These are phyloP conservation scores for Eupelmus urozonus DNA, from an alignment of 2,888 invertebrate species.

Conservation along the genomic window DNA sequence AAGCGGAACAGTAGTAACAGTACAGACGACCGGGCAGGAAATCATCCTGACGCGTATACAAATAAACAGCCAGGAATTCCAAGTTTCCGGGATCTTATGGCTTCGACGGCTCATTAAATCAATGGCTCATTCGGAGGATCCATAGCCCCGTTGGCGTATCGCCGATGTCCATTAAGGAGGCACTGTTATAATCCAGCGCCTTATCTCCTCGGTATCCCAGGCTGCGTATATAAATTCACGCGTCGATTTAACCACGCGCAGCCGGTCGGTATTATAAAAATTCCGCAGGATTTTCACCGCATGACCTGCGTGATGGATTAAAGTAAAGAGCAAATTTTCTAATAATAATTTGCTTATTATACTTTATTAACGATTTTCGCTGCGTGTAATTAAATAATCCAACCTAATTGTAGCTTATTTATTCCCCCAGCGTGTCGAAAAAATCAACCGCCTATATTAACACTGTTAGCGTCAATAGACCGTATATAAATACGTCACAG, in stretches of 20 bases:
- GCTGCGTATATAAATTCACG: conserved; percentile 17
- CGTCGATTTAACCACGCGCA: not conserved
- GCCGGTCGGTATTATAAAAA: not conserved
- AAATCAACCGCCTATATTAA: too few species aligned
- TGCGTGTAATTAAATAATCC: too few species aligned
- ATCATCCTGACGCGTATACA: not conserved
- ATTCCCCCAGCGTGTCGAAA: too few species aligned
- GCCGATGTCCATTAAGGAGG: conserved; percentile 19
- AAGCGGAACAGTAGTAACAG: too few species aligned
- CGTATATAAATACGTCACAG: too few species aligned
- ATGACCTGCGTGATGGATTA: too few species aligned
- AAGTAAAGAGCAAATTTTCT: too few species aligned
- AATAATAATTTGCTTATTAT: too few species aligned
- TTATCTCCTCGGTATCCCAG: conserved; percentile 12
- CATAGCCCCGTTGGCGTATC: not conserved
- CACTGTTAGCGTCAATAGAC: too few species aligned
- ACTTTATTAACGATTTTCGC: too few species aligned
- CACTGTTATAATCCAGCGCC: conserved; percentile 22
- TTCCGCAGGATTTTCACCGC: not conserved
- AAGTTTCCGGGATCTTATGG: conserved; percentile 10
- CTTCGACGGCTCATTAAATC: conserved; percentile 21
- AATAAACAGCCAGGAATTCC: not conserved
- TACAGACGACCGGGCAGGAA: too few species aligned
- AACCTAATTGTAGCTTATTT: too few species aligned
- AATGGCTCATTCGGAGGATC: not conserved